Base-by-base conservation (phyloP, 2,797 vertebrate genomes). In the Salmo trutta region DNA sequence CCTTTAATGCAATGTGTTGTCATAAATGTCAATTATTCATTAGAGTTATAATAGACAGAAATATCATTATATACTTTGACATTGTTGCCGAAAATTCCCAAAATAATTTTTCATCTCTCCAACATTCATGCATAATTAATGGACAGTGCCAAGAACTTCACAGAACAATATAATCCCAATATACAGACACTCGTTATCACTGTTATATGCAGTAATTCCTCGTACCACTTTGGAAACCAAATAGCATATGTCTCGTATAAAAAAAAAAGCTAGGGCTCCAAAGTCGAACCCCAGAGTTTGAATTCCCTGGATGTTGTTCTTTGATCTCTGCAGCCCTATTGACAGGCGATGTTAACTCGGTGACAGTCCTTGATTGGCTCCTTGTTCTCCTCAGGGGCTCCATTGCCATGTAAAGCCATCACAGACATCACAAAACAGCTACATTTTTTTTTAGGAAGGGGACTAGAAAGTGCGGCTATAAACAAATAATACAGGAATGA, bases 41-140 rank as follows among this genome's bases (percentile, higher is more conserved):
- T 85, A 53, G 53, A 82, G 88, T 91, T 91, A 90, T 91, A 92
- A 92, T 92, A 91, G 88, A 90, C 89, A 88, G 87, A 87, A 90
- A 92, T 91, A 88, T 88, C 87, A 91, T 90, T 90, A 92, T 91
- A 87, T 91, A 88, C 86, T 90, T 90, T 91, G 89, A 91, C 90
- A 91, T 90, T 88, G 86, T 85, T 78, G 79, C 75, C 67, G 33
- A 47, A 16, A 69, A 56, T 69, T 82, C 81, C 87, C 82, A 87
- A 91, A 91, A 91, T 90, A 89, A 84, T 91, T 92, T 90, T 92
- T 64, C 21, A 64, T 64, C 59, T 64, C 59, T 24, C 90, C 92
- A 91, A 91, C 90, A 91, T 86, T 90, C 92, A 91, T 92, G 87
- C 91, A 92, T 93, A 89, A 92, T 93, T 92, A 89, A 92, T 90